Base-by-base conservation (phyloP, 1,140 invertebrate species). In the Apis cerana region DNA sequence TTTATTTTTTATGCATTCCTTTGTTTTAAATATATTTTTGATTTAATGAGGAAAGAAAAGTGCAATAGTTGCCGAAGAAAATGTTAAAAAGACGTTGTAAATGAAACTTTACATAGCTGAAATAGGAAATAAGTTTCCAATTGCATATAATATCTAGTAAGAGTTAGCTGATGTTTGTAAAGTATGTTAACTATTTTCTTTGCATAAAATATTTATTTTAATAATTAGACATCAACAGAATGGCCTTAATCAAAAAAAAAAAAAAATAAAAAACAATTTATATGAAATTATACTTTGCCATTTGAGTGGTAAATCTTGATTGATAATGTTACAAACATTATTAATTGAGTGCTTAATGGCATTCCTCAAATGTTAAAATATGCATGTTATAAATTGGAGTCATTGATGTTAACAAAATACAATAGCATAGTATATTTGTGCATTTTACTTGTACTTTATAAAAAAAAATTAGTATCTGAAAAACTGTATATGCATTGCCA, bases 141-240 rank as follows among this genome's bases (percentile, higher is more conserved):
- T 62, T 21, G 67, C 71, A 69, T 83, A 86, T 48, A 71, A 86
- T 70, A 87, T 21, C 50, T 71, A 59, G 52, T 52, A 68, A 80
- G 65, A 86, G 74, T 86, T 83, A 87, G 65, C 65, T 62, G 33
- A 83, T 77, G 65, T 88, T 78, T 84, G 62, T 77, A 87, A 62
- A 87, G 71, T 80, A 70, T 75, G 43, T 84, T 62, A 82, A 69
- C 65, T 70, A 74, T 82, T 74, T 88, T 68, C 58, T 87, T 67
- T 79, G 85, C 86, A 87, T 79, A 85, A 87, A 87, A 65, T 88
- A 88, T 85, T 85, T 87, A 88, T 88, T 85, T 88, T 82, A 85
- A 71, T 88, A 85, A 64, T 64, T 88, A 85, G 65, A 85, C 72
- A 64, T 76, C 70, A 88, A 78, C 65, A 76, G 74, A 82, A 87